A percentile compares a stretch with the other conserved stretches of the same genome.
These are phyloP conservation scores for Mythimna vitellina DNA, from an alignment of 2,888 invertebrate genomes.

Conservation along the genomic window DNA sequence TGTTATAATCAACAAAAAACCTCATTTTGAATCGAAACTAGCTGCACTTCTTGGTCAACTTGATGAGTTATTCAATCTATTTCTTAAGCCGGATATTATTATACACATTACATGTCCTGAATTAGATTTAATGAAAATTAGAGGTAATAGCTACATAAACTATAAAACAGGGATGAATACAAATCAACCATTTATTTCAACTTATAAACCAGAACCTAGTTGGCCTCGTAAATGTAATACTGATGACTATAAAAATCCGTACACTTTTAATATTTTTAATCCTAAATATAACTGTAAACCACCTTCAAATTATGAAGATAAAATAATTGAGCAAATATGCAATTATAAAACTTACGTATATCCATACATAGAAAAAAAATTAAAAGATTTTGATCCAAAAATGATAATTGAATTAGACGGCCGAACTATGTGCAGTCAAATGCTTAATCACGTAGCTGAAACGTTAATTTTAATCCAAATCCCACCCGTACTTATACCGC, in stretches of 20 bases:
- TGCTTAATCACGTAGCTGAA: constrained; percentile 87
- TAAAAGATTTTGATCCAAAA: constrained; percentile 89
- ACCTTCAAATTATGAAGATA: constrained; percentile 84
- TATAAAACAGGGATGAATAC: constrained; percentile 70
- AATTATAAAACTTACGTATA: constrained; percentile 84
- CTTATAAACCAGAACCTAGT: constrained; percentile 68
- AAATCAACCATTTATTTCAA: constrained; percentile 69
- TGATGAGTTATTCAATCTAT: constrained; percentile 76
- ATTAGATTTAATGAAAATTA: constrained; percentile 86
- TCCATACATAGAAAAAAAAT: constrained; percentile 86
- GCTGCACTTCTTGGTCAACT: constrained; percentile 76
- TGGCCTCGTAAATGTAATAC: constrained; percentile 81
- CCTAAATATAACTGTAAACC: constrained; percentile 86
- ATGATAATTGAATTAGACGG: constrained; percentile 91
- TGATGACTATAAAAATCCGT: constrained; percentile 70
- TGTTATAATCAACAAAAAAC: constrained; percentile 69
- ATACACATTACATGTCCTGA: constrained; percentile 90
- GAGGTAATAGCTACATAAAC: constrained; percentile 77
- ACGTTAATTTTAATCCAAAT: constrained; percentile 78
- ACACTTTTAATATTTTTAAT: constrained; percentile 73
- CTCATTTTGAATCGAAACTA: constrained; percentile 73
- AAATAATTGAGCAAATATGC: constrained; percentile 86
- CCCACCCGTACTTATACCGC: constrained; percentile 80
- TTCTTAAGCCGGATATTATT: constrained; percentile 86
- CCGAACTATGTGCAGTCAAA: constrained; percentile 82